Evolutionary conservation across 2,888 invertebrate genomes (phyloP).

Genomic region (Noctua pronuba): DNA sequence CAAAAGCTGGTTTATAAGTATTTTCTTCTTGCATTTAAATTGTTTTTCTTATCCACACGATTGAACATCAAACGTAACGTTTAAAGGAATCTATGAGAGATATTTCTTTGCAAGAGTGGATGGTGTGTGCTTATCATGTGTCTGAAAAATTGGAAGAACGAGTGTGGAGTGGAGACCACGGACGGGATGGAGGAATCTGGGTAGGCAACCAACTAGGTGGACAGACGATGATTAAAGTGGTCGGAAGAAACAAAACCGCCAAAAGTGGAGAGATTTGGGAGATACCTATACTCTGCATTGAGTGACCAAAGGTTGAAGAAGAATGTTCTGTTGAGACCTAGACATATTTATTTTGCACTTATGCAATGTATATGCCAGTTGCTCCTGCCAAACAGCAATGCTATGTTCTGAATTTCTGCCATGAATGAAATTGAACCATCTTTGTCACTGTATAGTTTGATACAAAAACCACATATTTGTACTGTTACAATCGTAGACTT

Average conservation of each 20-base stretch:
- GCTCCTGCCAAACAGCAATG: background rate
- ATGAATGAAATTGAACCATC: background rate
- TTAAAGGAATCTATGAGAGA: constrained; percentile 13
- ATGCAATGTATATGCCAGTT: background rate
- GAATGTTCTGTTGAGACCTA: constrained; percentile 5
- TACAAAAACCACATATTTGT: background rate
- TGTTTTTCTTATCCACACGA: constrained; percentile 55
- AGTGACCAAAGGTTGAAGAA: background rate
- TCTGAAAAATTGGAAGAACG: constrained; percentile 27
- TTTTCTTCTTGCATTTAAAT: constrained; percentile 64
- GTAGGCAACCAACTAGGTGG: background rate
- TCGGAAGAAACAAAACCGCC: background rate
- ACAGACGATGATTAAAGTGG: background rate
- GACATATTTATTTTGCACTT: constrained; percentile 13
- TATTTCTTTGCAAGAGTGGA: constrained; percentile 37
- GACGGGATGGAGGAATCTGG: too few relatives aligned
- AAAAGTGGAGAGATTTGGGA: background rate
- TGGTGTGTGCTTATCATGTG: constrained; percentile 24
- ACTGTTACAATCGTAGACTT: background rate
- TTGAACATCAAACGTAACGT: constrained; percentile 34
- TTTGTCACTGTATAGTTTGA: background rate
- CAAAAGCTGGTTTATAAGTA: background rate
- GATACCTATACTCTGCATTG: background rate
- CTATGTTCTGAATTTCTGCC: background rate
- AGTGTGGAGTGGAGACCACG: background rate